Conservation (phyloP, 2,797 vertebrate species). For the Silurus lanzhouensis region DNA sequence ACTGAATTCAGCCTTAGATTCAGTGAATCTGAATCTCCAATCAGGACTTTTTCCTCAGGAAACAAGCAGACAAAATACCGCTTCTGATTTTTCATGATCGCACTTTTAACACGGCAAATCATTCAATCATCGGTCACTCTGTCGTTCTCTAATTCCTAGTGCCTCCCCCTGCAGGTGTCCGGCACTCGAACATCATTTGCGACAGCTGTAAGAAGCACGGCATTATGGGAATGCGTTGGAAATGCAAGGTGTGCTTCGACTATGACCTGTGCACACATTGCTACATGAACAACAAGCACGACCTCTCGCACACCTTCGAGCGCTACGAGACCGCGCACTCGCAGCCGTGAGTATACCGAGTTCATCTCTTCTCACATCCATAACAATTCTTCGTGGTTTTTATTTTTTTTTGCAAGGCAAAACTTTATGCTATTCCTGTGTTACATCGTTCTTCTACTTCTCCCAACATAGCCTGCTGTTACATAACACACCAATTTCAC, state of each 20-base stretch:
- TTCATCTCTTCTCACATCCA: not conserved
- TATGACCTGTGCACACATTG: conserved; percentile 98
- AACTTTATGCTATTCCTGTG: not conserved
- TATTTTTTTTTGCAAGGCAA: not conserved
- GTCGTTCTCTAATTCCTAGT: not conserved
- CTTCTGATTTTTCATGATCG: not conserved
- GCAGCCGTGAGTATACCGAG: conserved; percentile 86
- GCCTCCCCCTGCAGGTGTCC: conserved; percentile 79
- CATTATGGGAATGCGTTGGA: conserved; percentile 97
- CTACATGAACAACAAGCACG: conserved; percentile 97
- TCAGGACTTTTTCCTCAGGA: not conserved
- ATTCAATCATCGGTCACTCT: not conserved
- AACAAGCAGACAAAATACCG: not conserved
- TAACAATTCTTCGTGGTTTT: not conserved
- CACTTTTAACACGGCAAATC: not conserved
- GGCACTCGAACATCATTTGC: conserved; percentile 98
- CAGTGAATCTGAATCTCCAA: not conserved
- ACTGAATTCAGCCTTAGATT: not conserved
- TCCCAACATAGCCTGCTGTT: not conserved
- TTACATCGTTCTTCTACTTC: not conserved
- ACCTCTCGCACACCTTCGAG: conserved; percentile 89
- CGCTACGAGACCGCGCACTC: conserved; percentile 96
- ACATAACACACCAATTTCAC: not conserved
- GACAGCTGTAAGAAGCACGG: conserved; percentile 98
- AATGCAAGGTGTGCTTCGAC: conserved; percentile 95